Evolutionary conservation across 2,797 vertebrate genomes (phyloP).

Genomic region (Merluccius polli): DNA sequence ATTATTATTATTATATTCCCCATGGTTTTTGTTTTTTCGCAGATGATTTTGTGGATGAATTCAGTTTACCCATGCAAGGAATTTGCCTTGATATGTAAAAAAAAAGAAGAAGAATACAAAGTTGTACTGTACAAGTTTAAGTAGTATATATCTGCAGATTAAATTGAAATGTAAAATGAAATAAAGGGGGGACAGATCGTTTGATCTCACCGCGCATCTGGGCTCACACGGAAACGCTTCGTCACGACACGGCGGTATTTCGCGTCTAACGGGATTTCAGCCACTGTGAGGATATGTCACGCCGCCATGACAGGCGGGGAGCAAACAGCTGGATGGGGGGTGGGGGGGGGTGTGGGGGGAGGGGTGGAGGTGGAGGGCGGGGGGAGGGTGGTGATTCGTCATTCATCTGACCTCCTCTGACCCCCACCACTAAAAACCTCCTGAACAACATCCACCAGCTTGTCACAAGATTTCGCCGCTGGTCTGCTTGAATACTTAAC

Average conservation of each 20-base stretch:
- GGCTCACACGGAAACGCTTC: neutral
- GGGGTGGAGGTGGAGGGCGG: too few relatives aligned
- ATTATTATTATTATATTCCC: too few relatives aligned
- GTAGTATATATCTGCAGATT: neutral
- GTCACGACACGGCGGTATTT: neutral
- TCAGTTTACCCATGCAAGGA: neutral
- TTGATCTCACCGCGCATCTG: neutral
- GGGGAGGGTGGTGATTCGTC: too few relatives aligned
- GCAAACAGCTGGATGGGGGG: neutral
- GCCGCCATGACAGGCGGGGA: neutral
- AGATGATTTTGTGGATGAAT: too few relatives aligned
- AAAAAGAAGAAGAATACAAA: too few relatives aligned
- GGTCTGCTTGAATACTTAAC: neutral
- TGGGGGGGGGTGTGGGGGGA: neutral
- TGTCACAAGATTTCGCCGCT: neutral
- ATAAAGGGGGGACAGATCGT: neutral
- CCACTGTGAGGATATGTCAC: neutral
- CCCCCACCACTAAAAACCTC: neutral
- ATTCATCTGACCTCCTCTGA: neutral
- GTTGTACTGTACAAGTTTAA: too few relatives aligned
- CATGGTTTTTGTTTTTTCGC: too few relatives aligned
- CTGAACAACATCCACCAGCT: neutral
- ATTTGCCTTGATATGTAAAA: neutral
- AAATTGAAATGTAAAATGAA: neutral
- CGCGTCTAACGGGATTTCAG: neutral